Evolutionary conservation across 2,113 vertebrate species (phyloP).

Genomic region (Chrysemys picta): DNA sequence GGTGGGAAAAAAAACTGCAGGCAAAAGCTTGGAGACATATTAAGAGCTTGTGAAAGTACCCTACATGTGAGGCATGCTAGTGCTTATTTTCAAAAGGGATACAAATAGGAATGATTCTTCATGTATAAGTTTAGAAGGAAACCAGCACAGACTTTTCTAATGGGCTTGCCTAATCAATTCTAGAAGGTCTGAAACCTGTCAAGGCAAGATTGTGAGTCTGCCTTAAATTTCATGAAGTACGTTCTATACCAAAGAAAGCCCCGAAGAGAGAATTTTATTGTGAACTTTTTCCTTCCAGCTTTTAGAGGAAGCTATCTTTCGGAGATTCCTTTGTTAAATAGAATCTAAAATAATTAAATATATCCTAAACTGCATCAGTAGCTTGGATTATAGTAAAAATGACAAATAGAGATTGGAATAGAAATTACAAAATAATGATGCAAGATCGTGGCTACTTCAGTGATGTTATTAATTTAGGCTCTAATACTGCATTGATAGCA

Average conservation of each 20-base stretch:
- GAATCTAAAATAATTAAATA: constrained; percentile 9
- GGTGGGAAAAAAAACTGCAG: not conserved
- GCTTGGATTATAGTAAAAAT: not conserved
- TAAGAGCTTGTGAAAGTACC: not conserved
- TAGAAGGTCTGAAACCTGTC: constrained; percentile 20
- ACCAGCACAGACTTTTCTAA: not conserved
- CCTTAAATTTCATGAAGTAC: constrained; percentile 5
- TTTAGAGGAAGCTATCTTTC: not conserved
- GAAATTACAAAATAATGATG: not conserved
- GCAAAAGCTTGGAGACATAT: not conserved
- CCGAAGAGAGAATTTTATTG: not conserved
- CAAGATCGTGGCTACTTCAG: not conserved
- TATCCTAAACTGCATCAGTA: not conserved
- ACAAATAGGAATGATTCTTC: not conserved
- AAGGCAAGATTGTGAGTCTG: not conserved
- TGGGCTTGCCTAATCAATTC: constrained; percentile 25
- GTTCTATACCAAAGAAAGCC: not conserved
- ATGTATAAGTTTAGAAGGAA: not conserved
- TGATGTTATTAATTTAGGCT: not conserved
- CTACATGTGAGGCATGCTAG: not conserved
- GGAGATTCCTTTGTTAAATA: not conserved
- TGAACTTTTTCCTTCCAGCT: not conserved
- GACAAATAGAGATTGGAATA: not conserved
- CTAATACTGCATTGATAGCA: not conserved
- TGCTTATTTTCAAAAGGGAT: constrained; percentile 25